Conservation (phyloP, 1,140 invertebrate species). For the Babylonia areolata region DNA sequence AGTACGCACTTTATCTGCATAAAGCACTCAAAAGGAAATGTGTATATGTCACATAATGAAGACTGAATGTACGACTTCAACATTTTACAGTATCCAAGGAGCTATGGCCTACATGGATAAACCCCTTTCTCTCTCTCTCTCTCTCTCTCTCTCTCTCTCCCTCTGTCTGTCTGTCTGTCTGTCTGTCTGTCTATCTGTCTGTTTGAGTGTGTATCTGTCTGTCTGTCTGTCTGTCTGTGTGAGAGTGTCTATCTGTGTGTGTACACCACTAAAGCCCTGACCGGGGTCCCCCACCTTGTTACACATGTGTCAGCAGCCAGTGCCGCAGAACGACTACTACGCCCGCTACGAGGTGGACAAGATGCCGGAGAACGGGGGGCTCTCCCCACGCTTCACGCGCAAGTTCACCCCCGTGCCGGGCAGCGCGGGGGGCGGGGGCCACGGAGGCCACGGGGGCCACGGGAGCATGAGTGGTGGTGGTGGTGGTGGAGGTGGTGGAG, state of each 20-base stretch:
- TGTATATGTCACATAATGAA: no score
- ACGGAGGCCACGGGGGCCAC: not conserved
- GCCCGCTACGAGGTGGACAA: slow-evolving; percentile 59
- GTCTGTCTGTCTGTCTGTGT: not conserved
- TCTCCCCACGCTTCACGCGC: slow-evolving; percentile 64
- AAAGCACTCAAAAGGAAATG: no score
- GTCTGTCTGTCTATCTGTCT: not conserved
- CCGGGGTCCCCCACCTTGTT: slow-evolving; percentile 38
- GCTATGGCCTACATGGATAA: no score
- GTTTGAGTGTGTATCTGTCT: not conserved
- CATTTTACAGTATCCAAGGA: no score
- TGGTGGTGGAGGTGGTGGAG: not conserved
- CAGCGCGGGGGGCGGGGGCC: not conserved
- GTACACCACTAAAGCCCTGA: no score
- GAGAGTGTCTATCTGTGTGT: not conserved
- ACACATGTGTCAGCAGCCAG: slow-evolving; percentile 52
- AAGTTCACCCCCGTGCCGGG: slow-evolving; percentile 46
- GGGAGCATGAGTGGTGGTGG: no score
- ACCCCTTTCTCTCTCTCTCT: no score
- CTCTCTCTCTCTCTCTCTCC: not conserved
- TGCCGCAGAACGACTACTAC: slow-evolving; percentile 66
- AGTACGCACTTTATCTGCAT: no score
- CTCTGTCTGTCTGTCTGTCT: not conserved
- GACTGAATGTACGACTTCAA: no score
- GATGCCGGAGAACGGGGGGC: slow-evolving; percentile 68